These are phyloP conservation scores for Florisuga fusca DNA, from an alignment of 2,797 vertebrate species.

Conservation along the genomic window DNA sequence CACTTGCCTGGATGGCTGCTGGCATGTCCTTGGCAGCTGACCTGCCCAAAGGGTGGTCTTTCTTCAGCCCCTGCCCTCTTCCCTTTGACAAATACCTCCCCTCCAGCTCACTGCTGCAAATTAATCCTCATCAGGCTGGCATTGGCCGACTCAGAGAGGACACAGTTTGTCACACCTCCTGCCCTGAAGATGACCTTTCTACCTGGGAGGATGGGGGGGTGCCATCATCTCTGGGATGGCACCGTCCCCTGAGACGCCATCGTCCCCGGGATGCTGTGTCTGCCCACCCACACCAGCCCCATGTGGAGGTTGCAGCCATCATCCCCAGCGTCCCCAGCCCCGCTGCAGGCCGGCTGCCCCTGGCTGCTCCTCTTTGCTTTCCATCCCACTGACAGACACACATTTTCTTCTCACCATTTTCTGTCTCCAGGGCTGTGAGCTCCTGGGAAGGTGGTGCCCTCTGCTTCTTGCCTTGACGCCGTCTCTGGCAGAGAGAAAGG, in stretches of 20 bases:
- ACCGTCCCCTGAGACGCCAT: too few species aligned
- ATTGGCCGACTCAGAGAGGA: background rate
- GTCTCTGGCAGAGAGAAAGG: constrained; percentile 65
- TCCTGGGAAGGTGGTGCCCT: constrained; percentile 41
- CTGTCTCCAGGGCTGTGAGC: constrained; percentile 47
- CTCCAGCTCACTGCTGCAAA: background rate
- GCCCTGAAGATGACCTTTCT: background rate
- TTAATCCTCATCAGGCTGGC: background rate
- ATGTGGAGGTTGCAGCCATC: background rate
- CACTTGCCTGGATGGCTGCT: background rate
- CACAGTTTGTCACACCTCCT: background rate
- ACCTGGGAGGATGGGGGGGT: background rate
- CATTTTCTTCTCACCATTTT: constrained; percentile 69
- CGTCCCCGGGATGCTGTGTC: background rate
- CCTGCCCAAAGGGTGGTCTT: rapidly evolving
- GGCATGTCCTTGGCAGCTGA: background rate
- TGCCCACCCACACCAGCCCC: background rate
- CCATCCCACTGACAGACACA: background rate
- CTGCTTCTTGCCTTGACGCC: constrained; percentile 51
- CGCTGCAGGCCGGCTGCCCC: rapidly evolving
- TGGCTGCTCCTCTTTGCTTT: background rate
- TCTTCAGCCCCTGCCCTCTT: background rate
- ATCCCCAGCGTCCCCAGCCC: background rate
- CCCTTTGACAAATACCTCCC: background rate
- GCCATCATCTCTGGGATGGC: background rate